Evolutionary conservation across 2,113 vertebrate species (phyloP).

Genomic region (Zosterops japonicus): DNA sequence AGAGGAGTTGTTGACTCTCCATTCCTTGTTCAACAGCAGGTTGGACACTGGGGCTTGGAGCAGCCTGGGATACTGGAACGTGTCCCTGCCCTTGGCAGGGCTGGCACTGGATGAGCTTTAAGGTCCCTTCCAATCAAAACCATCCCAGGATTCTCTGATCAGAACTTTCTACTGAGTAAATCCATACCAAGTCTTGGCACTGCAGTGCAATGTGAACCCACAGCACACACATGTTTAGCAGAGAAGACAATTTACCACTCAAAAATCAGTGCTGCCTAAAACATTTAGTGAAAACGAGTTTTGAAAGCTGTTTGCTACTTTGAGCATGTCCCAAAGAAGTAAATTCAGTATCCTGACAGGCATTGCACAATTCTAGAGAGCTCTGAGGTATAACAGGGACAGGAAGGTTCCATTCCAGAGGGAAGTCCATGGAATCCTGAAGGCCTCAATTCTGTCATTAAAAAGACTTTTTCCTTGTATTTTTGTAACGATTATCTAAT

Average conservation of each 20-base stretch:
- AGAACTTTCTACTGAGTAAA: neutral
- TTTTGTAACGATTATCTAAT: conserved; percentile 47
- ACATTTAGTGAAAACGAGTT: neutral
- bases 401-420: neutral
- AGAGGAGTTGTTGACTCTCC: neutral
- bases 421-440: neutral
- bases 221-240: neutral
- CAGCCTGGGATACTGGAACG: fast-evolving
- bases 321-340: neutral
- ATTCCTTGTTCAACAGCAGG: neutral
- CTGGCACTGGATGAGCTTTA: neutral
- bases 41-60: fast-evolving
- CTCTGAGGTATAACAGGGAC: neutral
- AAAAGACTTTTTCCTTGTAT: neutral
- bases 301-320: neutral
- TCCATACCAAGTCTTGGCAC: fast-evolving
- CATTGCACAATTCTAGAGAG: neutral
- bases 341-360: neutral
- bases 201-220: neutral
- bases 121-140: neutral
- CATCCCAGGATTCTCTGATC: neutral
- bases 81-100: neutral
- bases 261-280: neutral
- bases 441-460: neutral
- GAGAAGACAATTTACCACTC: neutral